Conservation (phyloP, 2,888 invertebrate species). For the Scaptodrosophila latifasciaeformis region DNA sequence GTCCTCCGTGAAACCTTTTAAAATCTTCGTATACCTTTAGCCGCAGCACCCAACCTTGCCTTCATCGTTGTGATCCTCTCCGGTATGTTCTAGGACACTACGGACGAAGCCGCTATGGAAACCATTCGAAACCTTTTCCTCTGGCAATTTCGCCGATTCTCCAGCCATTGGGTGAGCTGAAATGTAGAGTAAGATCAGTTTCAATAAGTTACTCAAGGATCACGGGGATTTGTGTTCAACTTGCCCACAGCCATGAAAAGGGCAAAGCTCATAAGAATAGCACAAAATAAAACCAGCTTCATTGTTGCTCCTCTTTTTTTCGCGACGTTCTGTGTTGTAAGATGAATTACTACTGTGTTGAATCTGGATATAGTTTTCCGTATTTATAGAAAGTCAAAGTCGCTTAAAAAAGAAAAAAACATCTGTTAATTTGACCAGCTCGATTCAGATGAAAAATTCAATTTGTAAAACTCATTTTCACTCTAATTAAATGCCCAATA, state of each 20-base stretch:
- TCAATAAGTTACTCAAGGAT: background rate
- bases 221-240: background rate
- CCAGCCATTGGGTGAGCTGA: too few relatives aligned
- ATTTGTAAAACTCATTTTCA: too few relatives aligned
- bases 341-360: slow-evolving; percentile 22
- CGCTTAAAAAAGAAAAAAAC: slow-evolving; percentile 9
- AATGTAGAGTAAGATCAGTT: too few relatives aligned
- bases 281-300: slow-evolving; percentile 37
- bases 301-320: too few relatives aligned
- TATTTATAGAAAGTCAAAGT: slow-evolving; percentile 24
- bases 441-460: too few relatives aligned
- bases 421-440: slow-evolving; percentile 22
- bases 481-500: too few relatives aligned
- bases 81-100: background rate
- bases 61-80: background rate
- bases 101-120: background rate
- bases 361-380: background rate
- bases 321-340: slow-evolving; percentile 21
- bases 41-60: background rate
- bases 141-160: too few relatives aligned
- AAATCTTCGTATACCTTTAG: too few relatives aligned
- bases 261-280: slow-evolving; percentile 39
- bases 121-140: too few relatives aligned
- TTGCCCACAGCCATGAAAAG: slow-evolving; percentile 40
- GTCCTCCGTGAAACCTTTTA: too few relatives aligned